Evolutionary conservation across 2,113 vertebrate genomes (phyloP), one percentile per base, ranked within the genome.

Genomic region (Microtus richardsoni): DNA sequence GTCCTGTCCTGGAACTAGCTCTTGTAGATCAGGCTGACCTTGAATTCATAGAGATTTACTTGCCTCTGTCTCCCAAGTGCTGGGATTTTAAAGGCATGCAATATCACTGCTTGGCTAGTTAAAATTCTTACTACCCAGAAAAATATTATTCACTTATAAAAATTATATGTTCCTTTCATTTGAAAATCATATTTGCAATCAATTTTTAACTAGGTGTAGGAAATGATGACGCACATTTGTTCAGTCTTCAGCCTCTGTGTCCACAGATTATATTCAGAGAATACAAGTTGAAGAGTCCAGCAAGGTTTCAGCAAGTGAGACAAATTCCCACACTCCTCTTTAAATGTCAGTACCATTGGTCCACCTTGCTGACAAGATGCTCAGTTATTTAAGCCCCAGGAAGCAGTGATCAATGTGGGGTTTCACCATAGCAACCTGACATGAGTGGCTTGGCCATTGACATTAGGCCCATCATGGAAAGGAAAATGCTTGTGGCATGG

Each of bases 151-250:
- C 64, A 58, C 12, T 24, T 71, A 9, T 39, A 0, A 80, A 93
- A 95, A 52, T 71, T 93, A 73, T 80, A 28, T 91, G 62, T 87
- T 91, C 78, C 87, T 78, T 33, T 54, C 19, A 60, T 2, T 83
- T 60, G 16, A 52, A 73, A 93, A 88, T 62, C 2, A 36, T 44
- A 68, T 13, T 54, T 89, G 84, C 71, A 88, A 66, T 71, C 7
- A 58, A 62, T 52, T 84, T 92, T 92, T 73, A 92, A 86, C 19
- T 75, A 64, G 5, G 10, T 36, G 17, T 73, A 66, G 64, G 11
- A 93, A 44, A 16, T 11, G 16, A 2, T 24, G 6, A 7, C 36
- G 3, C 39, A 19, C 36, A 13, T 71, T 41, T 9, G 3, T 41
- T 62, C 49, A 85, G 0, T 68, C 47, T 92, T 24, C 3, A 89